Conservation (phyloP, 2,113 vertebrate genomes). For the Cavia aperea region DNA sequence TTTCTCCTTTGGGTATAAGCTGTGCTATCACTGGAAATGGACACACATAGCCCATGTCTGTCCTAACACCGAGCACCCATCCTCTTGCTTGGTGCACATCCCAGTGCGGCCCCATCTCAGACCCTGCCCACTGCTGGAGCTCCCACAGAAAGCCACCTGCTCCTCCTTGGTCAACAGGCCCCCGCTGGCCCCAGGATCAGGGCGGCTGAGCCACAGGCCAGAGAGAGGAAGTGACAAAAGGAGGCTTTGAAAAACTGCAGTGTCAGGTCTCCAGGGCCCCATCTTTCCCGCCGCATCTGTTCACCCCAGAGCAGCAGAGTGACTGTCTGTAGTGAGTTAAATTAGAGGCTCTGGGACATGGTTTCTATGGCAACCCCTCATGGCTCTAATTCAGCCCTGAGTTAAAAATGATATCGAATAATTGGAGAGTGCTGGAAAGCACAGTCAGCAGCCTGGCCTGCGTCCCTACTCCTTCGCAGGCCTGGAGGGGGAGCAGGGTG, state of each 20-base stretch:
- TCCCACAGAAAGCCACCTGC: background rate
- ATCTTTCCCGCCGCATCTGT: slow-evolving; percentile 67
- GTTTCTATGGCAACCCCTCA: slow-evolving; percentile 78
- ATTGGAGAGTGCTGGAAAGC: slow-evolving; percentile 71
- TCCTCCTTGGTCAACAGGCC: background rate
- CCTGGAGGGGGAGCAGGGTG: background rate
- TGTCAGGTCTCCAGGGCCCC: slow-evolving; percentile 62
- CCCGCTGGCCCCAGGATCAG: background rate
- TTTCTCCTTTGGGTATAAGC: background rate
- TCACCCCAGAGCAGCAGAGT: slow-evolving; percentile 70
- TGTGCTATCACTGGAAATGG: accelerated
- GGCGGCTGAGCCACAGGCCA: background rate
- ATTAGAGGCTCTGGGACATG: slow-evolving; percentile 74
- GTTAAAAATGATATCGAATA: slow-evolving; percentile 80
- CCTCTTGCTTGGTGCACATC: background rate
- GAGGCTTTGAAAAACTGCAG: background rate
- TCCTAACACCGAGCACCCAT: accelerated
- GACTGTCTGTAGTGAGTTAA: slow-evolving; percentile 78
- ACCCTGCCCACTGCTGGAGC: background rate
- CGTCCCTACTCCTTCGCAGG: background rate
- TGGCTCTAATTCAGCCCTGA: slow-evolving; percentile 77
- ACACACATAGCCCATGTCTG: accelerated
- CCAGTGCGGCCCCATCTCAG: background rate
- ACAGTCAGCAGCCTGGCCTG: slow-evolving; percentile 27
- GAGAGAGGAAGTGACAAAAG: slow-evolving; percentile 64